A percentile compares a stretch with the other conserved stretches of the same genome.
These are phyloP conservation scores for Rutpela maculata DNA, from an alignment of 2,888 invertebrate genomes.

Conservation along the genomic window DNA sequence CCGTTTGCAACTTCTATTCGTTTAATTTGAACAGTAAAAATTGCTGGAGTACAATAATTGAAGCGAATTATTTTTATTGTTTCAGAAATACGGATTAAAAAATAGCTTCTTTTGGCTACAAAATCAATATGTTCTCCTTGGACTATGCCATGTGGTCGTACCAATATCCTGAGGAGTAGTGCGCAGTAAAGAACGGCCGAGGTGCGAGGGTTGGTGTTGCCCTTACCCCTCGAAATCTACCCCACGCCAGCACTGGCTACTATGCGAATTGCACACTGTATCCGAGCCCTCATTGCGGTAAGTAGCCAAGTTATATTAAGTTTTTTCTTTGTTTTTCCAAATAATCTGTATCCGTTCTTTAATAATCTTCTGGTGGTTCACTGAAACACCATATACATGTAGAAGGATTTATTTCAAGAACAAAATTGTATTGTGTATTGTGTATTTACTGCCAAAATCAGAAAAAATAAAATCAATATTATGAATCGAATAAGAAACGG, in stretches of 20 bases:
- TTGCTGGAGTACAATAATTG: too few species aligned
- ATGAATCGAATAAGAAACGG: too few species aligned
- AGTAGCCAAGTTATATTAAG: conserved; percentile 67
- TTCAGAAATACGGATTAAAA: conserved; percentile 25
- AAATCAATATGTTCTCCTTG: conserved; percentile 28
- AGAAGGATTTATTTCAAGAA: too few species aligned
- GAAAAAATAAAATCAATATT: too few species aligned
- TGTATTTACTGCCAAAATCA: too few species aligned
- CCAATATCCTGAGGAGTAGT: conserved; percentile 55
- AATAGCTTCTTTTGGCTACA: conserved; percentile 25
- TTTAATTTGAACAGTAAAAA: too few species aligned
- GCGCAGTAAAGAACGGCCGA: conserved; percentile 57
- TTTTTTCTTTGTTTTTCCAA: not conserved
- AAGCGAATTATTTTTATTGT: not conserved
- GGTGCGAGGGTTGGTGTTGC: conserved; percentile 67
- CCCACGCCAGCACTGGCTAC: conserved; percentile 81
- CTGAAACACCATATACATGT: too few species aligned
- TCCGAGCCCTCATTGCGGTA: conserved; percentile 86
- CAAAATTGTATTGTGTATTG: too few species aligned
- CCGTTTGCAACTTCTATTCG: too few species aligned
- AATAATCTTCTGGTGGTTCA: too few species aligned
- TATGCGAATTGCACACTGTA: conserved; percentile 86
- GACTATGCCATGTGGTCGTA: conserved; percentile 37
- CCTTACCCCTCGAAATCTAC: conserved; percentile 74
- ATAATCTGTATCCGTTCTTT: too few species aligned